Base-by-base conservation (phyloP, 2,113 vertebrate genomes). In the Vulpes lagopus region DNA sequence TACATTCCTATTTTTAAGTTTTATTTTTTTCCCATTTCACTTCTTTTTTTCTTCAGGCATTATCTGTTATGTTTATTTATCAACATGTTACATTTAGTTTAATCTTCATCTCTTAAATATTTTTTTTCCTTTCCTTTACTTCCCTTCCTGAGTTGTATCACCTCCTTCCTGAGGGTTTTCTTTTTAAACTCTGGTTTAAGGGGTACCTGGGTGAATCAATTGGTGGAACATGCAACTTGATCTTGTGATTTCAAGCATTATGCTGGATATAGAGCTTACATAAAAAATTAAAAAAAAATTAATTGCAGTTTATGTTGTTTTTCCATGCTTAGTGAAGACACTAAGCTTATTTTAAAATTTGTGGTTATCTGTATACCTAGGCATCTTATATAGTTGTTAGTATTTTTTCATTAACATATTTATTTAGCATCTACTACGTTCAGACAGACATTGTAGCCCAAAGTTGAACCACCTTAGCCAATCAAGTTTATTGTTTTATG, bases 111-210 rank as follows among this genome's bases (percentile, higher is more conserved):
- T 90, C 19, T 35, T 78, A 74, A 59, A 60, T 55, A 9, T 35
- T 60, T 73, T 65, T 96, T 94, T 92, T 64, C 2, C 84, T 67
- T 84, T 38, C 64, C 43, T 78, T 96, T 64, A 79, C 14, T 89
- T 79, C 5, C 25, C 53, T 95, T 90, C 32, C 95, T 78, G 35
- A 93, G 8, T 71, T 83, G 17, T 69, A n/a, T 82, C 59, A 90
- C 30, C 6, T 38, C 22, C 78, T 81, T 89, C 38, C 35, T 57
- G 59, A 82, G 22, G 79, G 25, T 12, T 49, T 73, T 74, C 8
- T 82, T 65, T 59, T 59, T 93, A 23, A 95, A 78, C 5, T 91
- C 55, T 78, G 19, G 57, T 91, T 96, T 86, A 95, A 17, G 49
- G 43, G 25, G 25, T 78, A 14, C 74, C 74, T 78, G 43, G 25